Evolutionary conservation across 2,113 vertebrate species (phyloP), one percentile per base, ranked within the genome.

Genomic region (Phalacrocorax aristotelis): DNA sequence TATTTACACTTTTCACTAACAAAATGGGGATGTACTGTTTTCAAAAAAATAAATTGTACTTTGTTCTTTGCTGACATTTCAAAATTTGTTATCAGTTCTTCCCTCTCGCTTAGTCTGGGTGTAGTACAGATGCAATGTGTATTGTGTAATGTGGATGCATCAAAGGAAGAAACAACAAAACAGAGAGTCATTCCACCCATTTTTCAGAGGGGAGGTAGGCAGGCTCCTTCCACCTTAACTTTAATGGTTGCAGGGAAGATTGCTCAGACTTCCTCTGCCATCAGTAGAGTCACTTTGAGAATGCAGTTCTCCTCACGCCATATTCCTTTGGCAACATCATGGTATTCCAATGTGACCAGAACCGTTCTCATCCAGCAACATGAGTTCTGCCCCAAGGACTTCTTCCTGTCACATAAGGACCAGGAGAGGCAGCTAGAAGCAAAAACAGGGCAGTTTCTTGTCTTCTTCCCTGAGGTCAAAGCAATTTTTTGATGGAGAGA

Each of bases 1-100:
- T 64, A 52, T 72, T 90, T 69, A 80, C 18, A 25, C 1, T 76
- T 69, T 79, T 90, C 23, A 36, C 6, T 30, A 27, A 79, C 11
- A 71, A 91, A 84, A 87, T 46, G 42, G 10, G 18, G 21, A 87
- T 34, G 51, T 42, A 58, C 10, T 91, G 9, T 64, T 91, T 25
- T 19, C 62, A 71, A 76, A 76, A 30, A 61, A 65, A 29, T 7
- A 62, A 1, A 38, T 49, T 0, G 0, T 61, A 46, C 38, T 78
- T 76, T 42, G 27, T 27, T 79, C 70, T 93, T 88, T 83, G 66
- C 44, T 86, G 58, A 61, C 34, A 8, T 76, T 90, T 86, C 36
- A 80, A 52, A 83, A 69, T 69, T 64, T 80, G 49, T 77, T 32
- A 44, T 69, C 14, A 13, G 44, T 69, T 83, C 79, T 92, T 90